Conservation (phyloP, 2,113 vertebrate genomes). For the Spea multiplicata region DNA sequence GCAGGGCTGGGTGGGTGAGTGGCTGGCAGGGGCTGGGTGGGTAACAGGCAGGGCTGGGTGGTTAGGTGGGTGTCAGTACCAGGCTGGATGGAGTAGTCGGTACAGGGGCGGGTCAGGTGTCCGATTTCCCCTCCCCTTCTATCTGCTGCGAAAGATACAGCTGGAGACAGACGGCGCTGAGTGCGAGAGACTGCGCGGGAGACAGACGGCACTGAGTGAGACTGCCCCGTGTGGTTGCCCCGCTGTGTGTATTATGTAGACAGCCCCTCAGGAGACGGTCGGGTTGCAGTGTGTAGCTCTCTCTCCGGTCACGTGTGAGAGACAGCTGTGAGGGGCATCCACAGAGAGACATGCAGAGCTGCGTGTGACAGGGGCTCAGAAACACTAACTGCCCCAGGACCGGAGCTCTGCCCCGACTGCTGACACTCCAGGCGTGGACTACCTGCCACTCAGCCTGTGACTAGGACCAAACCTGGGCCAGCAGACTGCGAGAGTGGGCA, state of each 20-base stretch:
- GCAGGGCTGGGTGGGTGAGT: too few species aligned
- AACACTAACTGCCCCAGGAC: too few species aligned
- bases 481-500: too few species aligned
- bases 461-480: too few species aligned
- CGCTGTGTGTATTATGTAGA: background rate
- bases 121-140: slow-evolving; percentile 3
- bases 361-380: background rate
- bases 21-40: background rate
- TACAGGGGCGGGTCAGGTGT: background rate
- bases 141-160: slow-evolving; percentile 2
- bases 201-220: slow-evolving; percentile 20
- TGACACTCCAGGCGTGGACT: too few species aligned
- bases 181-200: background rate
- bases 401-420: too few species aligned
- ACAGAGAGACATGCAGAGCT: background rate
- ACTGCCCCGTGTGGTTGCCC: background rate
- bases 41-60: background rate
- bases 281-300: background rate
- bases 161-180: slow-evolving; percentile 8
- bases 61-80: too few species aligned
- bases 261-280: background rate
- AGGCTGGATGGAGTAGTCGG: slow-evolving; percentile 1
- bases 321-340: background rate
- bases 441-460: too few species aligned
- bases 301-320: background rate